Base-by-base conservation (phyloP, 2,797 vertebrate genomes). In the Pachyuromys duprasi region DNA sequence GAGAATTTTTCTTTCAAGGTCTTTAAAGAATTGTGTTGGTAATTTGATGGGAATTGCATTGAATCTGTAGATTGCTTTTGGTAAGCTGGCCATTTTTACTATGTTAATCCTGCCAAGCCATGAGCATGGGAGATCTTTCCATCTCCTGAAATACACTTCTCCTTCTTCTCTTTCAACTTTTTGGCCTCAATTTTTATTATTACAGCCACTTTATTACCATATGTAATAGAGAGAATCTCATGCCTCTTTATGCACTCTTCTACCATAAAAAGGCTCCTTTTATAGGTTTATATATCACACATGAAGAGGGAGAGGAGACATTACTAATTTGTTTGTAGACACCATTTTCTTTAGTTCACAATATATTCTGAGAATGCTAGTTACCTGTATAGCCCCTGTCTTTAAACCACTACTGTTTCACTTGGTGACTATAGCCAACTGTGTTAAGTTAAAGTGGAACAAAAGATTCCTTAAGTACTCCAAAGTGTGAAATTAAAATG, bases 381-480 rank as follows among this genome's bases (percentile, higher is more conserved):
- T 33, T 33, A 36, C 72, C 24, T 49, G 0, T 17, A 74, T 18
- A 83, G 72, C 6, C 9, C 18, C 72, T 4, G 42, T 55, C 13
- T 94, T 60, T 39, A 17, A 76, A 57, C 7, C 31, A 31, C 1
- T 53, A 5, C 8, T 24, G 42, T 86, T 82, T n/a, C 79, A 45
- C 70, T 78, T 92, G 20, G 39, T 70, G 70, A 69, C 36, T 11
- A n/a, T 0, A 55, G 57, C 20, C 75, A 63, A 94, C 0, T 8
- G 11, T 22, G 17, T 14, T 62, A 86, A 96, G 17, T 14, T 55
- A 86, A 96, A 96, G 81, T 87, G 26, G 36, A 95, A 76, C 22
- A 82, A 72, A 8, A 28, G 53, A 83, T 81, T 78, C 88, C 36
- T 70, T 89, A 96, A 96, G 88, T 24, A 90, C 4, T 33, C 39